Evolutionary conservation across 2,888 invertebrate genomes (phyloP).

Genomic region (Neuroscelio doddi): DNA sequence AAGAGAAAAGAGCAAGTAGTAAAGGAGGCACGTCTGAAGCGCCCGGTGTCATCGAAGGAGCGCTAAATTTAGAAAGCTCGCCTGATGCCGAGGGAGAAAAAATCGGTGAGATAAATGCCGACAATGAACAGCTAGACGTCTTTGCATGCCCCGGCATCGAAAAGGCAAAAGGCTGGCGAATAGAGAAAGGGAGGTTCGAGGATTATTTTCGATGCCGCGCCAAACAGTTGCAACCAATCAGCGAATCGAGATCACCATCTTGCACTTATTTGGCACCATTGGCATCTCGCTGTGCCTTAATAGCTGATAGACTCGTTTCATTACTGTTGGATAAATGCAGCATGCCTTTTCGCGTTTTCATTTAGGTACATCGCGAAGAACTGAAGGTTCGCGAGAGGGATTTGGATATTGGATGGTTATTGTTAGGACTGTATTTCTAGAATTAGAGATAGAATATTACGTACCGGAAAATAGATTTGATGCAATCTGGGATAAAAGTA

Average conservation of each 20-base stretch:
- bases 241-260: slow-evolving; percentile 51
- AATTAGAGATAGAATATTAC: too few relatives aligned
- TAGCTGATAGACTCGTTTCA: background rate
- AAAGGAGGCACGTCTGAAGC: background rate
- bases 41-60: slow-evolving; percentile 3
- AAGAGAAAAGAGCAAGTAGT: slow-evolving; percentile 9
- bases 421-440: too few relatives aligned
- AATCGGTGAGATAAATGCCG: slow-evolving; percentile 15
- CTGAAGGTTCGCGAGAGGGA: too few relatives aligned
- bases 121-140: slow-evolving; percentile 4
- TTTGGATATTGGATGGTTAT: too few relatives aligned
- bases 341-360: slow-evolving; percentile 2
- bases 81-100: slow-evolving; percentile 2
- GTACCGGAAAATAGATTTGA: too few relatives aligned
- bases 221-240: slow-evolving; percentile 43
- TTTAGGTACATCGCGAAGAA: too few relatives aligned
- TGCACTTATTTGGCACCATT: slow-evolving; percentile 14
- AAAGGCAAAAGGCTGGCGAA: slow-evolving; percentile 17
- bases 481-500: too few relatives aligned
- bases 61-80: slow-evolving; percentile 10
- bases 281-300: slow-evolving; percentile 5
- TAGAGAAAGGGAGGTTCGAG: slow-evolving; percentile 16
- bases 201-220: slow-evolving; percentile 31
- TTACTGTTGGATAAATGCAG: background rate
- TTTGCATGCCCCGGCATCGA: slow-evolving; percentile 13